A percentile compares a stretch with the other conserved stretches of the same genome.
Evolutionary conservation across 2,888 invertebrate species (phyloP).

Genomic region (Drosophila cognata): DNA sequence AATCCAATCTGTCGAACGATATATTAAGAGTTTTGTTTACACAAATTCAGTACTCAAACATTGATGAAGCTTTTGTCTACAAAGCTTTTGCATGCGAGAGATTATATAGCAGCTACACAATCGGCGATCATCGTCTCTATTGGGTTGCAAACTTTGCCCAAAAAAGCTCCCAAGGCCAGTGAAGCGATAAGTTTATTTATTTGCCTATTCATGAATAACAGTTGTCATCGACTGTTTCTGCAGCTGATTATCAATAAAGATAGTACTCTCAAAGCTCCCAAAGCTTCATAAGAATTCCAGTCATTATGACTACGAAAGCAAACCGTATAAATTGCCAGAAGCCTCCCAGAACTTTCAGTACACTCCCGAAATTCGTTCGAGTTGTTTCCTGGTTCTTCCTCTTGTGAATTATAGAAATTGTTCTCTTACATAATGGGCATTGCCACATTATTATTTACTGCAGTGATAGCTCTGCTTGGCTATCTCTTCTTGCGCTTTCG

Average conservation of each 20-base stretch:
- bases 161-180: neutral
- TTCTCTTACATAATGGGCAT: constrained; percentile 4
- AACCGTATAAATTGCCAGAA: neutral
- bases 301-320: constrained; percentile 10
- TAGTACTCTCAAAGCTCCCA: neutral
- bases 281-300: neutral
- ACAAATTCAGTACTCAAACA: too few species aligned
- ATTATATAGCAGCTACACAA: neutral
- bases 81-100: too few species aligned
- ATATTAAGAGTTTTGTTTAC: too few species aligned
- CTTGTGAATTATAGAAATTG: neutral
- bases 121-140: too few species aligned
- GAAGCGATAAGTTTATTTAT: neutral
- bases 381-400: rapidly evolving
- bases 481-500: constrained; percentile 35
- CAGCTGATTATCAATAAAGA: neutral
- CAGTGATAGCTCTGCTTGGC: neutral
- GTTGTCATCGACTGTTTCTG: neutral
- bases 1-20: too few species aligned
- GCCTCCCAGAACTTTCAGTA: neutral
- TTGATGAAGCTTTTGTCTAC: too few species aligned
- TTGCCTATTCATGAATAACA: neutral
- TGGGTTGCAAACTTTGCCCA: neutral
- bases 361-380: neutral
- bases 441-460: constrained; percentile 1